Conservation (phyloP, 2,888 invertebrate species). For the Drosophila stalkeri region DNA sequence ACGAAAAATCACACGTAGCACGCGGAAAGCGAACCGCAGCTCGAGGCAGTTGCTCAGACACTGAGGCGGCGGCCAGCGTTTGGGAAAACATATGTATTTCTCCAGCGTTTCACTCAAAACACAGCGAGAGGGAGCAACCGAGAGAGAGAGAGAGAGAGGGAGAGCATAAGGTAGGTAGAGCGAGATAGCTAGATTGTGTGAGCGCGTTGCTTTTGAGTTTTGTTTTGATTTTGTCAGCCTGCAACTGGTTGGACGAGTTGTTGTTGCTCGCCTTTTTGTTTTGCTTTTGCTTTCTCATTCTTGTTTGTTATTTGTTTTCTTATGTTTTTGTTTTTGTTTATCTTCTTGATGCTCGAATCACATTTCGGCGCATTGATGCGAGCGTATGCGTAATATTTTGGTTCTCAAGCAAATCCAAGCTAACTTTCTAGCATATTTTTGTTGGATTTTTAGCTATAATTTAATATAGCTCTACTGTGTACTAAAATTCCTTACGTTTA, state of each 20-base stretch:
- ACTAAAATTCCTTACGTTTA: conserved; percentile 6
- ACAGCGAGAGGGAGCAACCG: background rate
- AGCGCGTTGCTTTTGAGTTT: conserved; percentile 57
- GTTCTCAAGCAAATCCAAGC: background rate
- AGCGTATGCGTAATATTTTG: conserved; percentile 40
- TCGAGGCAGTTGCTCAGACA: conserved; percentile 70
- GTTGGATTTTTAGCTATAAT: background rate
- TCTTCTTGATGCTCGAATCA: conserved; percentile 9
- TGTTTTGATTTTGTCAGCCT: conserved; percentile 69
- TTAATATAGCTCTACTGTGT: background rate
- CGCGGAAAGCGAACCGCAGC: conserved; percentile 50
- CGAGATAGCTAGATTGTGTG: conserved; percentile 2
- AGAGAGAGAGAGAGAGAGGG: conserved; percentile 5
- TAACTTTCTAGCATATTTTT: background rate
- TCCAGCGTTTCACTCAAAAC: conserved; percentile 57
- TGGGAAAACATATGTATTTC: conserved; percentile 32
- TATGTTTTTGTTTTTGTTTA: conserved; percentile 5
- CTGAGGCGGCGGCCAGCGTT: conserved; percentile 64
- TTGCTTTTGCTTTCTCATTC: conserved; percentile 46
- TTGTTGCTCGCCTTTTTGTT: conserved; percentile 55
- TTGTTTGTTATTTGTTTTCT: conserved; percentile 29
- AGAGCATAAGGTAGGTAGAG: background rate
- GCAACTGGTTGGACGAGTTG: conserved; percentile 71
- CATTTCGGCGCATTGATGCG: background rate
- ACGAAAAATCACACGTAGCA: background rate